Evolutionary conservation across 2,113 vertebrate species (phyloP), one percentile per base, ranked within the genome.

Genomic region (Zapornia atra): DNA sequence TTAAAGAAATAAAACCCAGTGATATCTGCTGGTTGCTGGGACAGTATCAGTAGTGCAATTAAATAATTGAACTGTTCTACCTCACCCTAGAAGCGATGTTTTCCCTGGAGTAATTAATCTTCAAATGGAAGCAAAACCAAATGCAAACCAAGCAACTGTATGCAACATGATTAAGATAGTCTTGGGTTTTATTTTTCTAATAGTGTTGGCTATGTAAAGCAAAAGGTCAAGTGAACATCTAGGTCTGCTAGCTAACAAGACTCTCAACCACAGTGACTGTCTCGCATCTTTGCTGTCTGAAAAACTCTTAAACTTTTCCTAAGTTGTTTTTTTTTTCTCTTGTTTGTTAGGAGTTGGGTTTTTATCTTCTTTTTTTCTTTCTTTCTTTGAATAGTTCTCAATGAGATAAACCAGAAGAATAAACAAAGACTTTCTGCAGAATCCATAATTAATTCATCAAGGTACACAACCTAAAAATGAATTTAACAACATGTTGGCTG

Each of bases 91-190:
- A 72, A 90, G 17, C 6, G 88, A 46, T 13, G 4, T 79, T 94
- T 91, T 78, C 89, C 18, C 73, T 70, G 20, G 38, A 91, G 63
- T 85, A 93, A 93, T 75, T 93, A 66, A 80, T 69, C 40, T 78
- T 91, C 59, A 82, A 84, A 86, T 51, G 34, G 72, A 87, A 92
- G 40, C 2, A 79, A 94, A 92, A 86, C 3, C 38, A 93, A 85
- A 59, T 56, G 31, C 28, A 91, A 77, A 86, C n/a, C 36, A 80
- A 70, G 46, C 5, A 90, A 88, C 24, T 36, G 19, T 26, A 42
- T 82, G 31, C 78, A 68, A 57, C 28, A 14, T 75, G 59, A 63
- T 63, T 70, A 66, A 78, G 72, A 46, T 15, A 83, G 22, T 34
- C 14, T 50, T 25, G n/a, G 31, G 21, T 33, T 60, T 86, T 63